Evolutionary conservation across 2,797 vertebrate genomes (phyloP).

Genomic region (Anas bernieri): DNA sequence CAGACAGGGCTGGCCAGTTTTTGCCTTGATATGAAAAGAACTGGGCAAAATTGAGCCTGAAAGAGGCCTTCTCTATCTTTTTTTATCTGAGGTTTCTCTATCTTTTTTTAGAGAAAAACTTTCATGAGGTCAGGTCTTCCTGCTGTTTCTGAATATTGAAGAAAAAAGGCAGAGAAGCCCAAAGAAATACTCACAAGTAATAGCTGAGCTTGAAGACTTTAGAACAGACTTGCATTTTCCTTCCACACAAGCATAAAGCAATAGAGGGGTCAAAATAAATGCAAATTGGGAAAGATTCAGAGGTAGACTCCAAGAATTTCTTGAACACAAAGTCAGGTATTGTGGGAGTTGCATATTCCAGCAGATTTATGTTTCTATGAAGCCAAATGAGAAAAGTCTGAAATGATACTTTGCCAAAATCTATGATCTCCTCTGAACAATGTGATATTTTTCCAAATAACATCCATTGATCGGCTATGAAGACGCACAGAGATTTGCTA

Average conservation of each 20-base stretch:
- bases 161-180: not conserved
- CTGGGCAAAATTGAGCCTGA: not conserved
- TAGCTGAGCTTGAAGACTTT: not conserved
- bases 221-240: not conserved
- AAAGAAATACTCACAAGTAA: not conserved
- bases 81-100: not conserved
- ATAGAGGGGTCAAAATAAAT: not conserved
- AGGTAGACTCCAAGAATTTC: not conserved
- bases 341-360: not conserved
- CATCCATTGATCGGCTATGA: not conserved
- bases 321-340: not conserved
- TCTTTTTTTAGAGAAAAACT: not conserved
- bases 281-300: not conserved
- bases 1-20: not conserved
- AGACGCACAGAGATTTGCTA: slow-evolving; percentile 8
- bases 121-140: not conserved
- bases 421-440: not conserved
- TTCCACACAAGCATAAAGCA: not conserved
- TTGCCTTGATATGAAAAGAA: not conserved
- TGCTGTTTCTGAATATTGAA: not conserved
- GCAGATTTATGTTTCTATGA: not conserved
- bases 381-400: not conserved
- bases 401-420: not conserved
- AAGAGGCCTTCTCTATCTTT: not conserved
- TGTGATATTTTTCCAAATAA: slow-evolving; percentile 7